Evolutionary conservation across 2,797 vertebrate species (phyloP).

Genomic region (Argentina silus): DNA sequence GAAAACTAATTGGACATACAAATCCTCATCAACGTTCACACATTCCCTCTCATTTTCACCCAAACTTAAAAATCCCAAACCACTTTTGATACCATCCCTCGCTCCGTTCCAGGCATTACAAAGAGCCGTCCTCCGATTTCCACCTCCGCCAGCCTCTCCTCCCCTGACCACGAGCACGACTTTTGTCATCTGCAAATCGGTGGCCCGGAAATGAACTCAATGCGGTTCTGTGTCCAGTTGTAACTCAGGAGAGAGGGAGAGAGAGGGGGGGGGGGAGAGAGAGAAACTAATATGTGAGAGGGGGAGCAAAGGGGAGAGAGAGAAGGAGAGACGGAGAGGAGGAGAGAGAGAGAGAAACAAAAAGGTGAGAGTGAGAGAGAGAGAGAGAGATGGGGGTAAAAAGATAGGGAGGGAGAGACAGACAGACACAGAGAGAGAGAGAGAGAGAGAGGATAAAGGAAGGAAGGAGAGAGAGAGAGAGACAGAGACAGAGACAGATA

Average conservation of each 20-base stretch:
- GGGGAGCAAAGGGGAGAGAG: not conserved
- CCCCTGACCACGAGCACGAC: no score
- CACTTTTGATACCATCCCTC: no score
- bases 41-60: no score
- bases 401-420: conserved; percentile 9
- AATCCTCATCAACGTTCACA: no score
- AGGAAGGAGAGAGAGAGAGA: conserved; percentile 3
- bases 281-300: conserved; percentile 9
- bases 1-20: no score
- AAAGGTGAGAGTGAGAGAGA: conserved; percentile 7
- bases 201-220: no score
- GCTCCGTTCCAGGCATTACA: no score
- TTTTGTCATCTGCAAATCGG: no score
- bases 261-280: not conserved
- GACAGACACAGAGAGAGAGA: conserved; percentile 16
- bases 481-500: conserved; percentile 47
- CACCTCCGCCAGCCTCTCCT: no score
- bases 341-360: not conserved
- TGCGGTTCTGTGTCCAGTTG: no score
- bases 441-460: conserved; percentile 30
- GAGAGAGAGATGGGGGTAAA: conserved; percentile 8
- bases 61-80: no score
- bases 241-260: not conserved
- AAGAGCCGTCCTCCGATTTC: no score
- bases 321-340: conserved; percentile 15